A percentile compares a stretch with the other conserved stretches of the same genome.
These are phyloP conservation scores for Podargus strigoides DNA, from an alignment of 2,797 vertebrate genomes.

Conservation along the genomic window DNA sequence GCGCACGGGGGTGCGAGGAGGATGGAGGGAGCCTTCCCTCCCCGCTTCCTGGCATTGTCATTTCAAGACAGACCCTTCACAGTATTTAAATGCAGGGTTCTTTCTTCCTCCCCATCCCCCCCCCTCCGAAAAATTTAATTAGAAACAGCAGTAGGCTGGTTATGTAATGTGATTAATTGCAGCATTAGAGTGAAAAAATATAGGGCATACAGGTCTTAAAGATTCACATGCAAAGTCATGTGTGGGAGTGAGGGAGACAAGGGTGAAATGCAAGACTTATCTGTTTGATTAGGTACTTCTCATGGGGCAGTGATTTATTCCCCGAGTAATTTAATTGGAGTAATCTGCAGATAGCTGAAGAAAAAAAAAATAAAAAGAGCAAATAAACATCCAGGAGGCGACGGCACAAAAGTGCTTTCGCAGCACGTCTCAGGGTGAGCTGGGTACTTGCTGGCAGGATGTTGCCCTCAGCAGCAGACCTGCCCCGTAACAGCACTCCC, in stretches of 20 bases:
- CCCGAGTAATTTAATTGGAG: not conserved
- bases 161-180: slow-evolving; percentile 68
- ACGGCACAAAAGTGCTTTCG: not conserved
- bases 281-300: slow-evolving; percentile 35
- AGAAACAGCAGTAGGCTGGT: slow-evolving; percentile 65
- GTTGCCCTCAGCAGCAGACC: not conserved
- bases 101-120: not conserved
- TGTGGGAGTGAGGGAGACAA: slow-evolving; percentile 36
- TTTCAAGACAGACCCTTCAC: slow-evolving; percentile 33
- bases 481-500: not conserved
- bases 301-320: slow-evolving; percentile 34
- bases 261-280: slow-evolving; percentile 29
- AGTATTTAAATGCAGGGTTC: slow-evolving; percentile 34
- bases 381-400: not conserved
- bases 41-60: slow-evolving; percentile 47
- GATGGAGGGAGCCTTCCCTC: slow-evolving; percentile 54
- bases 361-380: not conserved
- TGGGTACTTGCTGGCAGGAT: not conserved
- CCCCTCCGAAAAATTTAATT: slow-evolving; percentile 40
- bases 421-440: not conserved
- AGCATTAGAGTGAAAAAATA: slow-evolving; percentile 57
- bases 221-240: slow-evolving; percentile 57
- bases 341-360: not conserved
- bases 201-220: slow-evolving; percentile 60
- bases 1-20: slow-evolving; percentile 49